Conservation (phyloP, 2,888 invertebrate species). For the Zhuqinia jingwanae region DNA sequence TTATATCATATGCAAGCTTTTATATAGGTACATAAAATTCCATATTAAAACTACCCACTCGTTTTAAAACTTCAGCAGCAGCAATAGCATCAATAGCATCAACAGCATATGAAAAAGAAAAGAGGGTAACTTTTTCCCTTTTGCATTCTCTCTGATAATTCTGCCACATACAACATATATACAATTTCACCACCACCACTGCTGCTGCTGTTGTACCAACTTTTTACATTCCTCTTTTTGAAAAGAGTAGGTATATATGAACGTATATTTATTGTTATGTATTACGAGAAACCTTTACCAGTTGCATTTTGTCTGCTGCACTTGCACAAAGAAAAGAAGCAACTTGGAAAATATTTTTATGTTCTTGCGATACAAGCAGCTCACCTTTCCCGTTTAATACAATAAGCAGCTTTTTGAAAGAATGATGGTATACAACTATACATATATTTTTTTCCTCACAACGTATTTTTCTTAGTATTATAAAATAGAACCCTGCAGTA, state of each 20-base stretch:
- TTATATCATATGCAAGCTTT: background rate
- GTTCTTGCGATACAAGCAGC: background rate
- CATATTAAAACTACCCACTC: constrained; percentile 41
- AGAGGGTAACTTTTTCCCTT: constrained; percentile 55
- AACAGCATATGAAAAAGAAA: background rate
- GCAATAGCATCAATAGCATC: no score
- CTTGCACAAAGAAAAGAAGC: constrained; percentile 15
- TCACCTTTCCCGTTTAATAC: background rate
- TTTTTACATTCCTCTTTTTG: constrained; percentile 14
- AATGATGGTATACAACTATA: no score
- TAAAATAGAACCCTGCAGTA: background rate
- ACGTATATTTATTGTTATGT: constrained; percentile 7
- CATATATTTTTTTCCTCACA: no score
- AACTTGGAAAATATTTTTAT: constrained; percentile 25
- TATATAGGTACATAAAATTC: background rate
- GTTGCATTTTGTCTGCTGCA: constrained; percentile 69
- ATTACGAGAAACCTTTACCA: background rate
- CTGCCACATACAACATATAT: background rate
- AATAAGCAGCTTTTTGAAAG: no score
- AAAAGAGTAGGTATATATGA: background rate
- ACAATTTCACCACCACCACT: background rate
- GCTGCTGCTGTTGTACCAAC: background rate
- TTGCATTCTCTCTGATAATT: background rate
- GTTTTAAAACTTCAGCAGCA: background rate
- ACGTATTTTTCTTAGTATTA: constrained; percentile 20